Evolutionary conservation across 2,888 invertebrate genomes (phyloP), one percentile per base, ranked within the genome.

Genomic region (Cotesia congregata): DNA sequence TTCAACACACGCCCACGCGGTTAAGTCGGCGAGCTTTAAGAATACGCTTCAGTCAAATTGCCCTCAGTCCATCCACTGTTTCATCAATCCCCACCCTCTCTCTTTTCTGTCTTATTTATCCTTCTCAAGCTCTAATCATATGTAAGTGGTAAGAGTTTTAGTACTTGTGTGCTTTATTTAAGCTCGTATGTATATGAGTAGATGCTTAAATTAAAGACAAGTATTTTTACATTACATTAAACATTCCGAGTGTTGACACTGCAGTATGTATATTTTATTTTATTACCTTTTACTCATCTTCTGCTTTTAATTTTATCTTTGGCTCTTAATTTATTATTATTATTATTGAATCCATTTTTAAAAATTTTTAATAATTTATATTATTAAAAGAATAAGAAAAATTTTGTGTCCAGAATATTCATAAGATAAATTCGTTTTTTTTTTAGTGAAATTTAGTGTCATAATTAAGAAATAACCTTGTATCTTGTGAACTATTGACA

Each of bases 1-100:
- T 88, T 88, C 88, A 88, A 86, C 87, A 87, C 86, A 88, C 88
- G 86, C 88, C 88, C 85, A 88, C 85, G 87, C 87, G 85, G 83
- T 81, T 81, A 81, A 71, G 84, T 85, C 87, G 87, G 86, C 85
- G 86, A 82, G 85, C 86, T 86, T 86, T 86, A 84, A 86, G 85
- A 87, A 85, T 87, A 86, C 85, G 7, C 86, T 85, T 87, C 86
- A 88, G 87, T 88, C 87, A 87, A 88, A 88, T 88, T 86, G 85
- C 82, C 80, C 79, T 77, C 81, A 83, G 83, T 80, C 83, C 86
- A 83, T 80, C 83, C 86, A 83, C 83, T 85, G 84, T 86, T 86
- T 85, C 86, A 85, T 85, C 85, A 83, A 86, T 80, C 80, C 77
- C 70, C 79, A 77, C 78, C 76, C 74, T 60, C 39, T 64, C 30